Conservation (phyloP, 2,113 vertebrate species). For the Sceloporus tristichus region DNA sequence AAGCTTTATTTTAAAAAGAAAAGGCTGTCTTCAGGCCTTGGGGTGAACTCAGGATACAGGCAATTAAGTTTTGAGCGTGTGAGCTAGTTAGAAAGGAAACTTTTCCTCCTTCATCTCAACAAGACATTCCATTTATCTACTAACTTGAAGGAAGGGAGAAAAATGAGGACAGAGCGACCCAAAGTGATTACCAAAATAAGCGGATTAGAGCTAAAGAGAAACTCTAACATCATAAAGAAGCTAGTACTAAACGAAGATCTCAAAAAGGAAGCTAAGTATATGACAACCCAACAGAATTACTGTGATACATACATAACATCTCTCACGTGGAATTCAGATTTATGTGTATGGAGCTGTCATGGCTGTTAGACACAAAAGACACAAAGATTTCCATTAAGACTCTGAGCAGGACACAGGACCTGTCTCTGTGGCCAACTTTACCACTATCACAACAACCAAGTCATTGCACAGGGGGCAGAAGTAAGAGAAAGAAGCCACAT, state of each 20-base stretch:
- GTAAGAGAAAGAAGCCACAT: fast-evolving
- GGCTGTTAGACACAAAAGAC: not conserved
- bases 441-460: not conserved
- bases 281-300: not conserved
- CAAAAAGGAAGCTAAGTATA: not conserved
- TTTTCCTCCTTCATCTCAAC: slow-evolving; percentile 7
- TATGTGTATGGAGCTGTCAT: not conserved
- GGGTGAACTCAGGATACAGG: not conserved
- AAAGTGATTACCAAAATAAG: slow-evolving; percentile 34
- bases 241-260: slow-evolving; percentile 10
- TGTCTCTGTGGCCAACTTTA: not conserved
- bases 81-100: slow-evolving; percentile 9
- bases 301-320: not conserved
- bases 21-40: not conserved
- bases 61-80: not conserved
- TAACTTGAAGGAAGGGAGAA: not conserved
- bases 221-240: slow-evolving; percentile 15
- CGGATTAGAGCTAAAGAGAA: slow-evolving; percentile 25
- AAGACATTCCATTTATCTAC: not conserved
- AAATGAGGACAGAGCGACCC: not conserved
- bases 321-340: slow-evolving; percentile 6
- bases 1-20: too few relatives aligned
- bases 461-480: too few relatives aligned
- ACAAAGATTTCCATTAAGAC: not conserved
- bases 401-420: not conserved